These are phyloP conservation scores for Coptodon bakossiorum DNA, from an alignment of 2,113 vertebrate species.

Conservation along the genomic window DNA sequence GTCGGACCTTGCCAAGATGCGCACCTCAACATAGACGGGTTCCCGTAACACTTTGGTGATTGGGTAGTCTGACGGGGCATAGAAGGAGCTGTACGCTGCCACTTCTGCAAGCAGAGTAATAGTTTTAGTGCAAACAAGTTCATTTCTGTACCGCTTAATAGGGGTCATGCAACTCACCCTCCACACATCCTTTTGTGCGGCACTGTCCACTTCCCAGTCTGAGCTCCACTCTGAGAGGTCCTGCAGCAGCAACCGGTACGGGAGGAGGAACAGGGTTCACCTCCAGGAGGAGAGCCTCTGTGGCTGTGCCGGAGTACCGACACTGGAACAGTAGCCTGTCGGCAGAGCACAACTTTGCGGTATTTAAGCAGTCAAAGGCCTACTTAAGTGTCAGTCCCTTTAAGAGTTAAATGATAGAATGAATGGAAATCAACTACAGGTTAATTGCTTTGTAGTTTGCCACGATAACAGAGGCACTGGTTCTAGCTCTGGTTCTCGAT, in stretches of 20 bases:
- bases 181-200: constrained; percentile 50
- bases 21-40: constrained; percentile 59
- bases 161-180: background rate
- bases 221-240: constrained; percentile 63
- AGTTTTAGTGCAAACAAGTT: background rate
- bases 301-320: constrained; percentile 33
- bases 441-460: background rate
- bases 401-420: background rate
- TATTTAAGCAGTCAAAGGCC: background rate
- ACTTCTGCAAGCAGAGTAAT: constrained; percentile 24
- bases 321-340: constrained; percentile 69
- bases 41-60: constrained; percentile 60
- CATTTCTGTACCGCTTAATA: background rate
- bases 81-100: constrained; percentile 59
- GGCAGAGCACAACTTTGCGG: background rate
- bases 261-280: constrained; percentile 58
- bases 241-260: constrained; percentile 43
- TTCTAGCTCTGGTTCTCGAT: background rate
- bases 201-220: constrained; percentile 62
- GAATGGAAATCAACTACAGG: background rate
- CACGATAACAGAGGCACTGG: background rate
- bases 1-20: constrained; percentile 49
- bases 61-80: constrained; percentile 59
- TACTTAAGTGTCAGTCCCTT: background rate
- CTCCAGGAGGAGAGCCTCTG: constrained; percentile 55